Evolutionary conservation across 2,113 vertebrate species (phyloP).

Genomic region (Notarius lentiginosus): DNA sequence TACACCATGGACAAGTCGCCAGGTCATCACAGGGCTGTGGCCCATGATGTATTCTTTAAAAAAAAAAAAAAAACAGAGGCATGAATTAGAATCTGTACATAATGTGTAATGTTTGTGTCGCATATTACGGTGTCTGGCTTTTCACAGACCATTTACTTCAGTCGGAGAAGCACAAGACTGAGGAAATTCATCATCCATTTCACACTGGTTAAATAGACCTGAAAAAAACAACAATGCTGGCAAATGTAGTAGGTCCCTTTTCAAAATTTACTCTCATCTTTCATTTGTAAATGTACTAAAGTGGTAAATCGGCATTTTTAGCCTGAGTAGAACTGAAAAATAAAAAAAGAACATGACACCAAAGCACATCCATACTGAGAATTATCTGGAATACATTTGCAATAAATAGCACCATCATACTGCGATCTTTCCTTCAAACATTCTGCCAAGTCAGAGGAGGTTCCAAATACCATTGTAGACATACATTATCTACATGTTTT

Average conservation of each 20-base stretch:
- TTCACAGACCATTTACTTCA: neutral
- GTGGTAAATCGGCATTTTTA: neutral
- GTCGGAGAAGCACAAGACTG: neutral
- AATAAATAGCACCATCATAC: neutral
- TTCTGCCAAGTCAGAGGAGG: neutral
- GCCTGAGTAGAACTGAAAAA: neutral
- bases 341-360: neutral
- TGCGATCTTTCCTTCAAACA: neutral
- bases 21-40: too few relatives aligned
- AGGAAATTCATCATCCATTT: neutral
- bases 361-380: neutral
- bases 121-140: neutral
- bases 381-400: neutral
- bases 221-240: neutral
- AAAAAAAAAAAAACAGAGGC: too few relatives aligned
- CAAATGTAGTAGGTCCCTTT: neutral
- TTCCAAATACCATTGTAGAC: neutral
- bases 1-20: too few relatives aligned
- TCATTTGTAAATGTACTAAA: neutral
- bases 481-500: neutral
- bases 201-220: neutral
- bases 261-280: neutral
- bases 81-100: neutral
- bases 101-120: neutral
- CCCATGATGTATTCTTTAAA: neutral